Evolutionary conservation across 2,113 vertebrate species (phyloP).

Genomic region (Felis catus): DNA sequence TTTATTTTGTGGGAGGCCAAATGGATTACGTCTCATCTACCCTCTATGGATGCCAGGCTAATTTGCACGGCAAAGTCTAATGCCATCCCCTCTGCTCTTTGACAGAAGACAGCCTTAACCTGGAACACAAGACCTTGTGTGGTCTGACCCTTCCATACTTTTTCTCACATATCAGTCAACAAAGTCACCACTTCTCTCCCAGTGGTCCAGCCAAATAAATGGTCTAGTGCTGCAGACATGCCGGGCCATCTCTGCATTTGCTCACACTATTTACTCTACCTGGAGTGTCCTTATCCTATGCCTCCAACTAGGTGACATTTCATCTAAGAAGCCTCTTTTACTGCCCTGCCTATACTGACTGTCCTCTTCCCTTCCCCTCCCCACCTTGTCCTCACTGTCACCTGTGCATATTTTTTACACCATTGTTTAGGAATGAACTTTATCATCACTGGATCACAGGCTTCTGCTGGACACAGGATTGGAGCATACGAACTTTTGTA

Average conservation of each 20-base stretch:
- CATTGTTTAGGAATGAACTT: not conserved
- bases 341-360: too few species aligned
- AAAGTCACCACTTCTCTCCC: too few species aligned
- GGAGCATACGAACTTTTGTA: not conserved
- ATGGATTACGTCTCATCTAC: not conserved
- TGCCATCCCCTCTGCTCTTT: accelerated
- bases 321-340: not conserved
- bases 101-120: accelerated
- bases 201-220: not conserved
- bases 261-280: not conserved
- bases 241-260: not conserved
- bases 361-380: accelerated
- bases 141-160: not conserved
- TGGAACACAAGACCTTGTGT: not conserved
- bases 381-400: not conserved
- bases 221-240: accelerated
- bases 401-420: accelerated
- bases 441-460: not conserved
- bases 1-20: not conserved
- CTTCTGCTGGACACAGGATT: not conserved
- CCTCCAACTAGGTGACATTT: not conserved
- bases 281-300: accelerated
- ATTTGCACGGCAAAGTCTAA: not conserved
- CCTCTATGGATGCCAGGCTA: not conserved
- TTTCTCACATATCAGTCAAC: not conserved